Percentiles rank a stretch among this genome's conserved stretches.
phyloP scores from a whole-genome alignment of 1,140 invertebrate genomes.

The Pachyrhynchus sulphureomaculatus region DNA sequence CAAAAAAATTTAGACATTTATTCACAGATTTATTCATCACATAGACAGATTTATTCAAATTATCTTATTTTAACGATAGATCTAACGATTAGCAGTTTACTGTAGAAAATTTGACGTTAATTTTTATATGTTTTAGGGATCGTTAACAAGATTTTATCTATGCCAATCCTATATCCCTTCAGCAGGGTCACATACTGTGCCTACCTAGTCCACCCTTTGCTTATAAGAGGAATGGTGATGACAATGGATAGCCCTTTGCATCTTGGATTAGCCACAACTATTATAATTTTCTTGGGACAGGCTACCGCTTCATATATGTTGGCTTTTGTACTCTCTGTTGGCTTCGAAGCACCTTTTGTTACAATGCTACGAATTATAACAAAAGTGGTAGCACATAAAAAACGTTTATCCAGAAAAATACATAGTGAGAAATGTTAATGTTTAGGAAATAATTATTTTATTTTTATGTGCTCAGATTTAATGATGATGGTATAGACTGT shows the following conservation, averaged over 20 bases:
- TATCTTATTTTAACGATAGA: too few relatives aligned
- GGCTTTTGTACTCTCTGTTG: conserved; percentile 75
- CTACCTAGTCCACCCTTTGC: conserved; percentile 78
- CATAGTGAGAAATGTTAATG: too few relatives aligned
- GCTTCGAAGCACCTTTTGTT: conserved; percentile 81
- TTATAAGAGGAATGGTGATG: conserved; percentile 74
- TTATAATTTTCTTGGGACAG: conserved; percentile 76
- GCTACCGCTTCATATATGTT: conserved; percentile 73
- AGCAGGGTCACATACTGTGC: conserved; percentile 83
- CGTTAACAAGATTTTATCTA: conserved; percentile 70
- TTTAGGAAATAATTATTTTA: too few relatives aligned
- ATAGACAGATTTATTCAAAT: too few relatives aligned
- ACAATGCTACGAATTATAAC: conserved; percentile 81
- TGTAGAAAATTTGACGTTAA: too few relatives aligned
- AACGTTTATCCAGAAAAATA: too few relatives aligned
- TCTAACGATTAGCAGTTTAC: too few relatives aligned
- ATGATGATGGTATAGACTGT: too few relatives aligned
- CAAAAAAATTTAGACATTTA: too few relatives aligned
- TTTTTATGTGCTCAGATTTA: too few relatives aligned
- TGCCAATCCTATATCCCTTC: conserved; percentile 76
- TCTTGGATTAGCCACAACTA: conserved; percentile 72
- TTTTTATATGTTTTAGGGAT: conserved; percentile 62
- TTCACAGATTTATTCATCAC: too few relatives aligned
- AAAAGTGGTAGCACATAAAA: conserved; percentile 35
- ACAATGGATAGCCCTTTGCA: conserved; percentile 77